These are phyloP conservation scores for Cheilosia urbana DNA, from an alignment of 2,888 invertebrate genomes.

Conservation along the genomic window DNA sequence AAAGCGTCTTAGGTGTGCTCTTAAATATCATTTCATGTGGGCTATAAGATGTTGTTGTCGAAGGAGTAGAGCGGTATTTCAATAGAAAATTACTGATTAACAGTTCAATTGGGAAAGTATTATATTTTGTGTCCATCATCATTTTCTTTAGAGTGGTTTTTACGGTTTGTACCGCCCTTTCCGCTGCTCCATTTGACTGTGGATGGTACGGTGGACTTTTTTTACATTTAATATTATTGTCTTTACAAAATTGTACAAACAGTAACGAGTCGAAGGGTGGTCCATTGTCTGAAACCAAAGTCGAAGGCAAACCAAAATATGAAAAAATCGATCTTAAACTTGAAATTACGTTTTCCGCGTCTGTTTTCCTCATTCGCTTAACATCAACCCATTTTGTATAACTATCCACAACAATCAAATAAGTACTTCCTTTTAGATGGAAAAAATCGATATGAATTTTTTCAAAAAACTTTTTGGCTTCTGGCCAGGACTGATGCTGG, in stretches of 20 bases:
- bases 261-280: conserved; percentile 16
- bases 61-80: conserved; percentile 28
- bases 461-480: conserved; percentile 46
- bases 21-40: conserved; percentile 37
- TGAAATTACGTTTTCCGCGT: too few relatives aligned
- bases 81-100: conserved; percentile 26
- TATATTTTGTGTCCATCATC: conserved; percentile 8
- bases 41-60: conserved; percentile 2
- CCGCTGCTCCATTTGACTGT: neutral
- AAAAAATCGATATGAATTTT: conserved; percentile 56
- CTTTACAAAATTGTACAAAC: neutral
- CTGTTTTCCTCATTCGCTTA: conserved; percentile 25
- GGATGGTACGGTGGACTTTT: conserved; percentile 22
- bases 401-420: conserved; percentile 26
- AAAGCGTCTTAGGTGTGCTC: conserved; percentile 3
- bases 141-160: conserved; percentile 4
- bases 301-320: conserved; percentile 74
- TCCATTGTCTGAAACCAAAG: conserved; percentile 60
- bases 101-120: neutral
- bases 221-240: conserved; percentile 12
- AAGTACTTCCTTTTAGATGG: conserved; percentile 23
- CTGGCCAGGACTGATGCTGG: conserved; percentile 26
- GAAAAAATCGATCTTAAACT: conserved; percentile 1
- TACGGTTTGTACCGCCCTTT: neutral
- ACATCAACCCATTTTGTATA: conserved; percentile 47